These are phyloP conservation scores for Tinamus major DNA, from an alignment of 2,797 vertebrate genomes.

Conservation along the genomic window DNA sequence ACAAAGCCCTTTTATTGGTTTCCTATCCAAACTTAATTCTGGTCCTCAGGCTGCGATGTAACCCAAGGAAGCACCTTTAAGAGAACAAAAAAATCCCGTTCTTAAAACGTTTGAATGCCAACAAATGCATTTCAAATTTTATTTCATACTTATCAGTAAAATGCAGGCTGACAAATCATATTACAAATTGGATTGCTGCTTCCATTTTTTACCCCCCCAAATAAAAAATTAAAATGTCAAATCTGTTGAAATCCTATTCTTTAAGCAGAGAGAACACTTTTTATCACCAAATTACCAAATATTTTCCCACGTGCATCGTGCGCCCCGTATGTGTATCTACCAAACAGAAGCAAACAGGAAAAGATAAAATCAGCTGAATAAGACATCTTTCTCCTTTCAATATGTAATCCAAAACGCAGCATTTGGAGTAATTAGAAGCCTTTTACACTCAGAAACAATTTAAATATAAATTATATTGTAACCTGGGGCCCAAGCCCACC, in stretches of 20 bases:
- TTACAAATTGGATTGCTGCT: neutral
- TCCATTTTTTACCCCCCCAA: neutral
- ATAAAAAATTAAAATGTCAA: neutral
- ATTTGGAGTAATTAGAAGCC: constrained; percentile 4
- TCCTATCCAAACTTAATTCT: constrained; percentile 7
- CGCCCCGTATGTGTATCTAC: neutral
- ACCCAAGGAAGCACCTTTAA: neutral
- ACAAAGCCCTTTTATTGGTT: constrained; percentile 9
- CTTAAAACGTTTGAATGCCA: neutral
- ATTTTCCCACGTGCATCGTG: neutral
- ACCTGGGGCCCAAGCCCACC: neutral
- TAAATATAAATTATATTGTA: neutral
- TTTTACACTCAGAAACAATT: neutral
- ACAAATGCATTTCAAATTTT: neutral
- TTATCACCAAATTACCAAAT: neutral
- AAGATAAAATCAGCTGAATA: neutral
- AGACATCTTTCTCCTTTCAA: neutral
- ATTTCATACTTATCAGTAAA: neutral
- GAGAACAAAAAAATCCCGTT: neutral
- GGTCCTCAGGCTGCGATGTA: neutral
- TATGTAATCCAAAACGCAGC: neutral
- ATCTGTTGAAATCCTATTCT: neutral
- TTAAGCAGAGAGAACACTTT: neutral
- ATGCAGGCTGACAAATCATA: neutral
- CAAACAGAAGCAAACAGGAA: neutral